These are phyloP conservation scores for Opisthocomus hoazin DNA, from an alignment of 2,113 vertebrate species.

Conservation along the genomic window DNA sequence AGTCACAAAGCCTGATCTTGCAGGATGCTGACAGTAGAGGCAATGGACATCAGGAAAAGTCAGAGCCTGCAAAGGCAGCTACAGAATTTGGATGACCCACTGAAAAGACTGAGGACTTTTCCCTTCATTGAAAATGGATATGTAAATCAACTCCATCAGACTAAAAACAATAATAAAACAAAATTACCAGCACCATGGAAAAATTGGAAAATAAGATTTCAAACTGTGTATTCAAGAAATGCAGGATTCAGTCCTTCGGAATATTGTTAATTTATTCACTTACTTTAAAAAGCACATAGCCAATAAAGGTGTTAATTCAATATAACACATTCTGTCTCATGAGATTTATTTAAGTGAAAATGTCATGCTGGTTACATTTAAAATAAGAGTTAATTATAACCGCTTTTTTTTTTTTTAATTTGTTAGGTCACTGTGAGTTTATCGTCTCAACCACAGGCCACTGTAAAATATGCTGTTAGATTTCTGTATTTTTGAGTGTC, in stretches of 20 bases:
- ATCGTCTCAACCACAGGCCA: background rate
- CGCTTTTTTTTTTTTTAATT: background rate
- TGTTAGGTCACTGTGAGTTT: background rate
- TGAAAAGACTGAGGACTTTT: background rate
- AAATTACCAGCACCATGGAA: background rate
- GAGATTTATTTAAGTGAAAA: constrained; percentile 48
- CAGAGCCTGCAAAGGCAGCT: background rate
- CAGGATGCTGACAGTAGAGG: background rate
- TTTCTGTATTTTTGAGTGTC: background rate
- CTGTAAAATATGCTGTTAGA: background rate
- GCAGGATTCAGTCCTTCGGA: background rate
- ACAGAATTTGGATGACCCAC: background rate
- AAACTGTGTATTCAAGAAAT: background rate
- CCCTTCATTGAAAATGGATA: background rate
- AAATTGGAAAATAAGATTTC: background rate
- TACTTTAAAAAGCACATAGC: constrained; percentile 53
- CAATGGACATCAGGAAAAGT: background rate
- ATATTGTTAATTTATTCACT: constrained; percentile 6
- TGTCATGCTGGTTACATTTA: constrained; percentile 34
- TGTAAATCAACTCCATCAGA: rapidly evolving
- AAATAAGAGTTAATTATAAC: constrained; percentile 38
- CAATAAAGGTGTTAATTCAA: constrained; percentile 53
- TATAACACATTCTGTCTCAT: constrained; percentile 42
- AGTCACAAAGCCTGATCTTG: background rate
- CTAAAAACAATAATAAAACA: background rate